A percentile compares a stretch with the other conserved stretches of the same genome.
Evolutionary conservation across 35 echinoderm and acorn worm genomes (phyloP).

Genomic region (Stichopus chloronotus): DNA sequence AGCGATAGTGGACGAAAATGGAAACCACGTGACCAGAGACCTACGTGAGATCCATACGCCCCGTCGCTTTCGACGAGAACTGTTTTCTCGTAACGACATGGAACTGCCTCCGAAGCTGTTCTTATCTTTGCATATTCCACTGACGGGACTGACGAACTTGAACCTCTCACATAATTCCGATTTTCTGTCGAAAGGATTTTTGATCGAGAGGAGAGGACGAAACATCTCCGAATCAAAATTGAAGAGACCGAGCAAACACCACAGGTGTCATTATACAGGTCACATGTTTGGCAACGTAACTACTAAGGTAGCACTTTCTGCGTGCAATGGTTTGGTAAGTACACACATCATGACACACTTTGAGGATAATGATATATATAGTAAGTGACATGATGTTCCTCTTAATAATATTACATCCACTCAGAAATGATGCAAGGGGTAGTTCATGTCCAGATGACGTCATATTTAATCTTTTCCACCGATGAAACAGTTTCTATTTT

Average conservation of each 20-base stretch:
- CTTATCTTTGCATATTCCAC: background rate
- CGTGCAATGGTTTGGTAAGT: slow-evolving; percentile 52
- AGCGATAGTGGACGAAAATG: slow-evolving; percentile 17
- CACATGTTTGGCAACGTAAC: slow-evolving; percentile 5
- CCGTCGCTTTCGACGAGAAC: slow-evolving; percentile 5
- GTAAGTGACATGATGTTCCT: no score
- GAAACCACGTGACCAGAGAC: slow-evolving; percentile 48
- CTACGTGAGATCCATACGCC: slow-evolving; percentile 45
- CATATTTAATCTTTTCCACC: no score
- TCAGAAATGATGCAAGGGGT: no score
- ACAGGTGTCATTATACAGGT: slow-evolving; percentile 51
- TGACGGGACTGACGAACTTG: background rate
- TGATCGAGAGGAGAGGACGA: slow-evolving; percentile 39
- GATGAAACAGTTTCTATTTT: no score
- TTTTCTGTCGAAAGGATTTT: slow-evolving; percentile 53
- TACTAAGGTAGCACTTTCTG: slow-evolving; percentile 48
- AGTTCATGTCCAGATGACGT: no score
- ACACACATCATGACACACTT: background rate
- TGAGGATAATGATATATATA: no score
- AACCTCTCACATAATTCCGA: slow-evolving; percentile 12
- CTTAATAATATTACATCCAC: no score
- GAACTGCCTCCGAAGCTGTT: slow-evolving; percentile 22
- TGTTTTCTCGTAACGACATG: background rate
- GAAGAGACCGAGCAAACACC: background rate
- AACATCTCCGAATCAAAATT: slow-evolving; percentile 34